These are phyloP conservation scores for Pyrocephalus nanus DNA, from an alignment of 2,797 vertebrate species.

Conservation along the genomic window DNA sequence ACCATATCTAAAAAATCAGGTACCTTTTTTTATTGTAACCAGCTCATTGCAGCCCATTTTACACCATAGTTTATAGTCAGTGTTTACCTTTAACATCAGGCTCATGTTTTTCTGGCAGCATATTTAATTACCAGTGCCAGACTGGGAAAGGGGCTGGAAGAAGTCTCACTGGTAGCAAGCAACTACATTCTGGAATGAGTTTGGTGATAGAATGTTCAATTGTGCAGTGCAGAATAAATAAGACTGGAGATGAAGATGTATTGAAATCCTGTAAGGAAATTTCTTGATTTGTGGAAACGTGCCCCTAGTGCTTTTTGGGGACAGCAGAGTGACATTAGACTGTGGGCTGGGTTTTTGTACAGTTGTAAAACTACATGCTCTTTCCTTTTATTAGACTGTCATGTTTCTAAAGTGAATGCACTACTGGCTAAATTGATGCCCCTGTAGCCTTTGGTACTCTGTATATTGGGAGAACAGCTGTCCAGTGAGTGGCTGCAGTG, in stretches of 20 bases:
- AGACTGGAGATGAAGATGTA: neutral
- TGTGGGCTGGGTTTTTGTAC: neutral
- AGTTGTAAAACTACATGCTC: neutral
- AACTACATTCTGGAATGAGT: neutral
- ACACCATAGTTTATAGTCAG: neutral
- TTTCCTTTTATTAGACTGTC: neutral
- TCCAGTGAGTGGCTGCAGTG: neutral
- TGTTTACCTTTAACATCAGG: neutral
- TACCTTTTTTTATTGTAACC: slow-evolving; percentile 41
- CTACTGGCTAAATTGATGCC: neutral
- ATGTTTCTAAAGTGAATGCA: neutral
- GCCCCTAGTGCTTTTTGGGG: neutral
- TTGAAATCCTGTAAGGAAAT: neutral
- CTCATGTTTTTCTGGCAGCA: neutral
- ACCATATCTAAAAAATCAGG: slow-evolving; percentile 98
- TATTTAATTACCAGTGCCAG: neutral
- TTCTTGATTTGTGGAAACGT: neutral
- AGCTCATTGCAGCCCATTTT: neutral
- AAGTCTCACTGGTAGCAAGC: neutral
- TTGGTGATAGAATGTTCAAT: neutral
- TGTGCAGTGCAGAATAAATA: neutral
- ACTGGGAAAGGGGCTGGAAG: neutral
- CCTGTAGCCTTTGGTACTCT: neutral
- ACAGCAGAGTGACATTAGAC: neutral
- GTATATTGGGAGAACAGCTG: neutral